phyloP scores from a whole-genome alignment of 2,113 vertebrate genomes.

The Forbesichthys papilliferus region DNA sequence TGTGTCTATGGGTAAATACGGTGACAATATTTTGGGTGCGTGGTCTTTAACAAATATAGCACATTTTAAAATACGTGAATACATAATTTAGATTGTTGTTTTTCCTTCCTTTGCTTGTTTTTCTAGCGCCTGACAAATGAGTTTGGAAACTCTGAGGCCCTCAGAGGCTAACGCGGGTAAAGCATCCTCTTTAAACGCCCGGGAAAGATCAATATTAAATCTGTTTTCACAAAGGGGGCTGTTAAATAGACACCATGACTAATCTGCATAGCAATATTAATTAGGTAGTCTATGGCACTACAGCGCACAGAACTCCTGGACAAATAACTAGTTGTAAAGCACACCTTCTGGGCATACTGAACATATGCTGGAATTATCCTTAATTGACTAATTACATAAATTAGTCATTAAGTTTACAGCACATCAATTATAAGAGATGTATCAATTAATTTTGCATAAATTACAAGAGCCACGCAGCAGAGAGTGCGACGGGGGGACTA shows the following conservation, averaged over 20 bases:
- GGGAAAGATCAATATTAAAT: constrained; percentile 99
- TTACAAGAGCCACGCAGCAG: constrained; percentile 90
- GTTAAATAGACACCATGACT: constrained; percentile 99
- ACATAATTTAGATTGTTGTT: constrained; percentile 25
- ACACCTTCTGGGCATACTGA: constrained; percentile 99
- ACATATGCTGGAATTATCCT: constrained; percentile 99
- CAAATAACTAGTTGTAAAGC: constrained; percentile 99
- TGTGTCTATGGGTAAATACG: constrained; percentile 70
- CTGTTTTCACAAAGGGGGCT: constrained; percentile 99
- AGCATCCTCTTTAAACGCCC: constrained; percentile 88
- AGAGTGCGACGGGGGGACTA: constrained; percentile 84
- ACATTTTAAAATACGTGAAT: constrained; percentile 55
- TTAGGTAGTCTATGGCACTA: constrained; percentile 89
- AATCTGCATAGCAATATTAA: constrained; percentile 99
- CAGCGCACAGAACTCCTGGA: constrained; percentile 95
- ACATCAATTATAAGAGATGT: constrained; percentile 99
- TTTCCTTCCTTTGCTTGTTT: constrained; percentile 45
- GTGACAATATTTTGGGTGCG: constrained; percentile 79
- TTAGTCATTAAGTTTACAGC: constrained; percentile 99
- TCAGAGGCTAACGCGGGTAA: constrained; percentile 84
- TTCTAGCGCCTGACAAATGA: constrained; percentile 50
- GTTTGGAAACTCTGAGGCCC: constrained; percentile 76
- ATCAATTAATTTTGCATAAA: constrained; percentile 99
- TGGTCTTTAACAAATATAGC: constrained; percentile 63
- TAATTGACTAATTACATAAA: constrained; percentile 99